A percentile compares a stretch with the other conserved stretches of the same genome.
These are phyloP conservation scores for Bimastos eiseni DNA, from an alignment of 2,888 invertebrate species.

Conservation along the genomic window DNA sequence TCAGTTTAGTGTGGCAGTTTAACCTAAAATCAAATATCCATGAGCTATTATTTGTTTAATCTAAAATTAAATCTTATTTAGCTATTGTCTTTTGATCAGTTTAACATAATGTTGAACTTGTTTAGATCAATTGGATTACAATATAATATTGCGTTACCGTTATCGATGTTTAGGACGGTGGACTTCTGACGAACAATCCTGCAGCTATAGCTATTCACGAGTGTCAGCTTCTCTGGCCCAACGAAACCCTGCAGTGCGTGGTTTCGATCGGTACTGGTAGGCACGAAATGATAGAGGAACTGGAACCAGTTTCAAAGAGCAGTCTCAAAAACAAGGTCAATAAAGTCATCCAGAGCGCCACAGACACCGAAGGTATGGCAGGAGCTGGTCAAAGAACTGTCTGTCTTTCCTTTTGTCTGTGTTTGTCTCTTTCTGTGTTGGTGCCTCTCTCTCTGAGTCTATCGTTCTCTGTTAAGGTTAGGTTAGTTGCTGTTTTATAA, in stretches of 20 bases:
- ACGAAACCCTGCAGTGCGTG: slow-evolving; percentile 74
- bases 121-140: not conserved
- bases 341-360: slow-evolving; percentile 64
- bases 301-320: slow-evolving; percentile 60
- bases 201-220: slow-evolving; percentile 86
- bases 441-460: too few relatives aligned
- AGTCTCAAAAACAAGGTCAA: slow-evolving; percentile 79
- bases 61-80: too few relatives aligned
- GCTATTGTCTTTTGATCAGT: too few relatives aligned
- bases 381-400: slow-evolving; percentile 22
- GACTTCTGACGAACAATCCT: slow-evolving; percentile 84
- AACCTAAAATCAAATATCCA: too few relatives aligned
- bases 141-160: not conserved
- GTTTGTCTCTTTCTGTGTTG: too few relatives aligned
- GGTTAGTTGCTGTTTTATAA: too few relatives aligned
- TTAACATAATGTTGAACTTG: too few relatives aligned
- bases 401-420: not conserved
- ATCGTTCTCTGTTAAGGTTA: too few relatives aligned
- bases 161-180: slow-evolving; percentile 70
- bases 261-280: slow-evolving; percentile 79
- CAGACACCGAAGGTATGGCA: slow-evolving; percentile 60
- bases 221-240: slow-evolving; percentile 80
- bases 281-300: slow-evolving; percentile 56
- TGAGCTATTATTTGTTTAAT: too few relatives aligned
- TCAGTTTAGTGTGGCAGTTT: too few relatives aligned